phyloP scores from a whole-genome alignment of 2,888 invertebrate species.

The Xanthorhoe designata region DNA sequence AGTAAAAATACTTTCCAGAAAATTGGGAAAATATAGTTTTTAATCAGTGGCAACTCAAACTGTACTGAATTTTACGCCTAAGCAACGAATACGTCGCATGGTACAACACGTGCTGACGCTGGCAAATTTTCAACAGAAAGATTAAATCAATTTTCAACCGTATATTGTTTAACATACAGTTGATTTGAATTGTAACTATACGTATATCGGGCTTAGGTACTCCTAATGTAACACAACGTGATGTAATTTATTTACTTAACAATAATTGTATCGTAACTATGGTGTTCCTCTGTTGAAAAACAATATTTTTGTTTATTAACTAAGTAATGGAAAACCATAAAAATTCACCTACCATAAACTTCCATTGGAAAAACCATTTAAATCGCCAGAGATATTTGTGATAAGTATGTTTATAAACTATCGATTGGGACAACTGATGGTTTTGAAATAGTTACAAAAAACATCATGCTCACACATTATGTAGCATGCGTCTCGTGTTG shows the following conservation, averaged over 20 bases:
- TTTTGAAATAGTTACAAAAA: neutral
- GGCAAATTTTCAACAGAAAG: conserved; percentile 31
- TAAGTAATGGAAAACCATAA: neutral
- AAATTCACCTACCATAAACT: neutral
- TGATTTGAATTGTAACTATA: neutral
- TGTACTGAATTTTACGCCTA: conserved; percentile 6
- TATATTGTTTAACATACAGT: neutral
- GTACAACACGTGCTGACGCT: conserved; percentile 27
- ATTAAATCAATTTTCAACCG: neutral
- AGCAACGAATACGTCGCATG: conserved; percentile 21
- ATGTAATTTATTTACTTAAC: conserved; percentile 5
- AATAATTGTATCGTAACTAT: neutral
- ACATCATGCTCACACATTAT: neutral
- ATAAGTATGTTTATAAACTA: too few species aligned
- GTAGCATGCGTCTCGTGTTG: neutral
- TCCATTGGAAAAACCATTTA: neutral
- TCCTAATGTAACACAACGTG: neutral
- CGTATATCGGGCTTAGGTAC: neutral
- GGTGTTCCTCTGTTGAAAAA: neutral
- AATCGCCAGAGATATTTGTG: neutral
- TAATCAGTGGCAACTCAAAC: conserved; percentile 17
- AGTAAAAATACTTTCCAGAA: conserved; percentile 2
- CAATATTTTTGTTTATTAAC: neutral
- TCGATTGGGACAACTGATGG: too few species aligned
- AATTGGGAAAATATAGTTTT: conserved; percentile 10